Percentiles rank a stretch among this genome's conserved stretches.
phyloP scores from a whole-genome alignment of 2,113 vertebrate genomes.

The Burhinus oedicnemus region DNA sequence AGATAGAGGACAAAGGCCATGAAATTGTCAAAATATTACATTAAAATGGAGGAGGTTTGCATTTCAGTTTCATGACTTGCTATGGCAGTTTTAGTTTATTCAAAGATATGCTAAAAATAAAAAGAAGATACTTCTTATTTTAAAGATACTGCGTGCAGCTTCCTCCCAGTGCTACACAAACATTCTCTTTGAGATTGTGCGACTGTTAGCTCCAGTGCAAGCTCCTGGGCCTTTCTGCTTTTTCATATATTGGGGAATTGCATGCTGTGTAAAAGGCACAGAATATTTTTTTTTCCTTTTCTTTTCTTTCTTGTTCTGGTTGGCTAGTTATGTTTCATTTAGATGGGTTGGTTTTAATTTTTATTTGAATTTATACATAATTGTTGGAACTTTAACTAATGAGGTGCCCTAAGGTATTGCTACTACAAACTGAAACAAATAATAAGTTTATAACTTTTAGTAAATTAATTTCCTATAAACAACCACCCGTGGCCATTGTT shows the following conservation, averaged over 20 bases:
- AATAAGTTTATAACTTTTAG: background rate
- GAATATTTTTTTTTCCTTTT: background rate
- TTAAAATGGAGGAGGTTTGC: slow-evolving; percentile 30
- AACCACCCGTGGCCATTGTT: background rate
- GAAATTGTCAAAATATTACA: slow-evolving; percentile 12
- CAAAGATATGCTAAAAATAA: slow-evolving; percentile 13
- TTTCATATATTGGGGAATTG: background rate
- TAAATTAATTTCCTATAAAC: background rate
- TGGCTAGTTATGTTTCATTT: background rate
- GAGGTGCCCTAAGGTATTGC: background rate
- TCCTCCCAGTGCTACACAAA: background rate
- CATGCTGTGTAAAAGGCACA: background rate
- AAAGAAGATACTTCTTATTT: background rate
- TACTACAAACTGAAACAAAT: background rate
- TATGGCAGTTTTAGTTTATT: slow-evolving; percentile 6
- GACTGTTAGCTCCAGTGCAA: background rate
- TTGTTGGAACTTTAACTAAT: background rate
- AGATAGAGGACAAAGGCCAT: background rate
- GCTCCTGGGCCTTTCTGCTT: background rate
- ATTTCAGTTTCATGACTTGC: slow-evolving; percentile 31
- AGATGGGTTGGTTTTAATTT: background rate
- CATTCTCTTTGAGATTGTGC: background rate
- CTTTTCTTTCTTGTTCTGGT: background rate
- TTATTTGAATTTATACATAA: background rate
- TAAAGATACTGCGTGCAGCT: background rate